Percentiles rank a stretch among this genome's conserved stretches.
Conservation (phyloP, 1,140 invertebrate genomes). For the Pseudomyrmex cubaensis region DNA sequence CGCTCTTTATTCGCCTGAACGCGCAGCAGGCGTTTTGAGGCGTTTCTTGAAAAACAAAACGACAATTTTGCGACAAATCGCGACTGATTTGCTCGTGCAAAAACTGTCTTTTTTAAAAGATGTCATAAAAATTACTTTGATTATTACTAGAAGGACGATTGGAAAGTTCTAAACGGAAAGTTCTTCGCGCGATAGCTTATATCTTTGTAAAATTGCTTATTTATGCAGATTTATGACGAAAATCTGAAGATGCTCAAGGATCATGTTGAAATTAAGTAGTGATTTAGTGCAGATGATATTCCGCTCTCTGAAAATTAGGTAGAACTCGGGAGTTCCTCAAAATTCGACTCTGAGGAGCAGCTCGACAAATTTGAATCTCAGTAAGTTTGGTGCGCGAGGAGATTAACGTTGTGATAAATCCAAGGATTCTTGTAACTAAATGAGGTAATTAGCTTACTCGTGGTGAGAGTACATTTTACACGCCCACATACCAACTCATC, state of each 20-base stretch:
- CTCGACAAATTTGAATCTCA: neutral
- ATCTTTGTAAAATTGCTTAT: neutral
- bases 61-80: neutral
- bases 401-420: constrained; percentile 3
- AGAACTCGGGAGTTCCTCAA: neutral
- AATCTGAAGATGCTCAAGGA: neutral
- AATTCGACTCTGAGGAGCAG: neutral
- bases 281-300: too few relatives aligned
- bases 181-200: neutral
- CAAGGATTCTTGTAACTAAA: neutral
- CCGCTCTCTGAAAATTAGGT: neutral
- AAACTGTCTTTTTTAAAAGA: neutral
- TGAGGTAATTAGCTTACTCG: neutral
- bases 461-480: too few relatives aligned
- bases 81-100: neutral
- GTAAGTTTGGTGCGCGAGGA: neutral
- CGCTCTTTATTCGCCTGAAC: constrained; percentile 11
- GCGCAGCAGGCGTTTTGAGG: constrained; percentile 8
- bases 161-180: neutral
- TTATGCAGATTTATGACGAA: neutral
- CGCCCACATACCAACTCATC: too few relatives aligned
- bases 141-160: too few relatives aligned
- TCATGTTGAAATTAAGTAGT: neutral
- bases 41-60: neutral
- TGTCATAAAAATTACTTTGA: too few relatives aligned